A percentile compares a stretch with the other conserved stretches of the same genome.
phyloP scores from a whole-genome alignment of 2,797 vertebrate genomes.

The Antennarius maculatus region DNA sequence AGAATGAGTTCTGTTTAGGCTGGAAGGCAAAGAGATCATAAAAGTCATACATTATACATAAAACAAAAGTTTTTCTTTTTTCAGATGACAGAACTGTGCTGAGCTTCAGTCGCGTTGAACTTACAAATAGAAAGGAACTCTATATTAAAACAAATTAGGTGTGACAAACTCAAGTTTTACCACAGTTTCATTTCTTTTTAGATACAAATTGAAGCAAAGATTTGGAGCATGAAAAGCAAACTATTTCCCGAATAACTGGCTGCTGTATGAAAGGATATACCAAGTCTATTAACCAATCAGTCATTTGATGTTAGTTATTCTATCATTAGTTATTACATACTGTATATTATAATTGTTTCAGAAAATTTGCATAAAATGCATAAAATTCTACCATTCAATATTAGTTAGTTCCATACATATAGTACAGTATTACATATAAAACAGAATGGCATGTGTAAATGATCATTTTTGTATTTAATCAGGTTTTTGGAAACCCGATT shows the following conservation, averaged over 20 bases:
- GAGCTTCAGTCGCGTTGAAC: constrained; percentile 15
- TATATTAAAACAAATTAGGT: constrained; percentile 19
- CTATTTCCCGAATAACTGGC: constrained; percentile 29
- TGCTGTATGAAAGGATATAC: constrained; percentile 10
- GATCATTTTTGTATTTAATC: too few relatives aligned
- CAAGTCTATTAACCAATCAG: not conserved
- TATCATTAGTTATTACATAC: not conserved
- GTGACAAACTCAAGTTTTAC: constrained; percentile 6
- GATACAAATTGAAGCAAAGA: constrained; percentile 38
- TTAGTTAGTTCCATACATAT: too few relatives aligned
- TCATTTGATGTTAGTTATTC: not conserved
- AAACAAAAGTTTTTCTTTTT: constrained; percentile 20
- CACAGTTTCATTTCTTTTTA: not conserved
- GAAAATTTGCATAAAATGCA: too few relatives aligned
- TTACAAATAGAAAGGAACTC: constrained; percentile 45
- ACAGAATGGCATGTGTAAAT: too few relatives aligned
- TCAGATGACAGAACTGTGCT: constrained; percentile 46
- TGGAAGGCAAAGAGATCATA: constrained; percentile 36
- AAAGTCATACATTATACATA: constrained; percentile 43
- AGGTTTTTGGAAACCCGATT: not conserved
- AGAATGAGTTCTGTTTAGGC: constrained; percentile 36
- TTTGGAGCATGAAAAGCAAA: constrained; percentile 9
- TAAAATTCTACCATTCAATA: too few relatives aligned
- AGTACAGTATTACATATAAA: too few relatives aligned
- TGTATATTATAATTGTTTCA: too few relatives aligned